A percentile compares a stretch with the other conserved stretches of the same genome.
These are phyloP conservation scores for Metopolophium dirhodum DNA, from an alignment of 1,140 invertebrate species.

Conservation along the genomic window DNA sequence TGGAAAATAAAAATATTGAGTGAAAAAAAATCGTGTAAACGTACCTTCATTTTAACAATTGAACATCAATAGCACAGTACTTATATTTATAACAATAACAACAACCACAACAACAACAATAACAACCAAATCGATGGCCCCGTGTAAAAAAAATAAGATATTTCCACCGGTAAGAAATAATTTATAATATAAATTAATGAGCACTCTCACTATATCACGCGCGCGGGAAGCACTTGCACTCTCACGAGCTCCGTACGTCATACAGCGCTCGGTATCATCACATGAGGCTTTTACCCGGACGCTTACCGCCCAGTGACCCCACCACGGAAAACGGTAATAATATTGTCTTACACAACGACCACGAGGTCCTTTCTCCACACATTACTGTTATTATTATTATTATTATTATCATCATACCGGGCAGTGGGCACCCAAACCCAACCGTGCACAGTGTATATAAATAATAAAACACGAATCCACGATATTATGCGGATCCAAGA, in stretches of 20 bases:
- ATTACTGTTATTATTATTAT: neutral
- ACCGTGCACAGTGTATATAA: neutral
- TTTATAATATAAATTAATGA: neutral
- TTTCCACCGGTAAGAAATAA: neutral
- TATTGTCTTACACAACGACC: slow-evolving; percentile 38
- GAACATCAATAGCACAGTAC: neutral
- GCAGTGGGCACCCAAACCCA: neutral
- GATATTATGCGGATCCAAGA: neutral
- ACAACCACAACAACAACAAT: neutral
- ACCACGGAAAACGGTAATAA: neutral
- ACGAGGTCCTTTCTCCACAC: slow-evolving; percentile 40
- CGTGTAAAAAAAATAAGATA: neutral
- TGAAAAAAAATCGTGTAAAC: neutral
- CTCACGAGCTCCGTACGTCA: slow-evolving; percentile 33
- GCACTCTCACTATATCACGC: neutral
- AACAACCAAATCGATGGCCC: neutral
- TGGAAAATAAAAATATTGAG: neutral
- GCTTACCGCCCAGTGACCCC: neutral
- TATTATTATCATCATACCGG: neutral
- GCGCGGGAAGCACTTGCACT: slow-evolving; percentile 47
- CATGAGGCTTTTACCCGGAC: slow-evolving; percentile 42
- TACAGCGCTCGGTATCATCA: slow-evolving; percentile 12
- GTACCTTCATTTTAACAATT: neutral
- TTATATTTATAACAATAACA: neutral
- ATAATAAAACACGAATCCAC: neutral